Evolutionary conservation across 2,113 vertebrate species (phyloP), one percentile per base, ranked within the genome.

Genomic region (Rhinopomastus cyanomelas): DNA sequence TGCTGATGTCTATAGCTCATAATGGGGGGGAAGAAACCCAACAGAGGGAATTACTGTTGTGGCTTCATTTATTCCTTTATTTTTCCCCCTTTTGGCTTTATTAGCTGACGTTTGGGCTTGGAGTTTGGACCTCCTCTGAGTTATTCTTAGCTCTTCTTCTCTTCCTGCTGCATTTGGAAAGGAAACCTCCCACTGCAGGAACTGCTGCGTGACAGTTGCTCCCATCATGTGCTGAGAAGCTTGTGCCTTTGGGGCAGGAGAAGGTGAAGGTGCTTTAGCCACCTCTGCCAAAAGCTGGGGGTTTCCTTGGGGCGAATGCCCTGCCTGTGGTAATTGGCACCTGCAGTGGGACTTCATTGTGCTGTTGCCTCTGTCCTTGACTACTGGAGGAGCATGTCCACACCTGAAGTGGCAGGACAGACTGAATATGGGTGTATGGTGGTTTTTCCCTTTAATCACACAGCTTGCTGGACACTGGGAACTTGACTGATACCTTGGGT

Each of bases 141-240:
- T 3, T 34, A 17, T 48, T 49, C 22, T 26, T 60, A 27, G 30
- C 8, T 77, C 27, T 46, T 78, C 29, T 12, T 16, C 62, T 46
- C 12, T 14, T 77, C 42, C 14, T 46, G 39, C 49, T 64, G 44
- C n/a, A 5, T 17, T 16, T 9, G 4, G n/a, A 39, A 57, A 26
- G 13, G 10, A n/a, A n/a, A n/a, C n/a, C n/a, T 11, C 15, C 32
- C 0, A 1, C 22, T 39, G 48, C 14, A 32, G 67, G 79, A 78
- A 39, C 23, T 79, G 11, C 46, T n/a, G 30, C 2, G 0, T 10
- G 25, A 9, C 15, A 27, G 75, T 26, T 2, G 2, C 5, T 57
- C 18, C 30, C 6, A 3, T 49, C 11, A 0, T 0, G 1, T 3
- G 12, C 30, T 0, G 2, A 36, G 68, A 19, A 34, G 32, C 30